These are phyloP conservation scores for Heliconius ismenius DNA, from an alignment of 2,888 invertebrate genomes.

Conservation along the genomic window DNA sequence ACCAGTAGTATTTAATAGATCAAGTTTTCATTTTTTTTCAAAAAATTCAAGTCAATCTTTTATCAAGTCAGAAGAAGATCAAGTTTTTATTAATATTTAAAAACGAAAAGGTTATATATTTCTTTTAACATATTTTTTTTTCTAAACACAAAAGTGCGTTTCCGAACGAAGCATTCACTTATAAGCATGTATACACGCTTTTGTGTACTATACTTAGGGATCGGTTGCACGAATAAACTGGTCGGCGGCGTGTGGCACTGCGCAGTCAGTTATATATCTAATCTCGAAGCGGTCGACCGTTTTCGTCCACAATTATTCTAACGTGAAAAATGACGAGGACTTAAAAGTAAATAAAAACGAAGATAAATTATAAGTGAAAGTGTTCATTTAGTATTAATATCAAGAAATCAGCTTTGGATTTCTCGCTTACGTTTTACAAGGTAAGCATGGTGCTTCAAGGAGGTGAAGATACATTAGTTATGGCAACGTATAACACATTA, in stretches of 20 bases:
- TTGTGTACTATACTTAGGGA: slow-evolving; percentile 27
- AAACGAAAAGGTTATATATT: not conserved
- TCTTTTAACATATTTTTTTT: not conserved
- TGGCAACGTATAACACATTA: not conserved
- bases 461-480: not conserved
- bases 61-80: too few relatives aligned
- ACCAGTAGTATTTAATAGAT: not conserved
- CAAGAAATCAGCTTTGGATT: not conserved
- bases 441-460: slow-evolving; percentile 14
- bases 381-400: slow-evolving; percentile 22
- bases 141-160: slow-evolving; percentile 6
- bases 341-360: slow-evolving; percentile 23
- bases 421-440: slow-evolving; percentile 18
- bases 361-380: slow-evolving; percentile 33
- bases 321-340: slow-evolving; percentile 37
- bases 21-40: not conserved
- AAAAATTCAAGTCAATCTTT: too few relatives aligned
- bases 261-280: slow-evolving; percentile 45
- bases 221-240: slow-evolving; percentile 33
- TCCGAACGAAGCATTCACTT: slow-evolving; percentile 14
- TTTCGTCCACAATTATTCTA: slow-evolving; percentile 27
- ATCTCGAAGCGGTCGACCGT: slow-evolving; percentile 42
- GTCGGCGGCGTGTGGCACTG: slow-evolving; percentile 33
- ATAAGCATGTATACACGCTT: not conserved
- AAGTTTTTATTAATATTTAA: not conserved